Evolutionary conservation across 1,140 invertebrate genomes (phyloP), one percentile per base, ranked within the genome.

Genomic region (Acromyrmex heyeri): DNA sequence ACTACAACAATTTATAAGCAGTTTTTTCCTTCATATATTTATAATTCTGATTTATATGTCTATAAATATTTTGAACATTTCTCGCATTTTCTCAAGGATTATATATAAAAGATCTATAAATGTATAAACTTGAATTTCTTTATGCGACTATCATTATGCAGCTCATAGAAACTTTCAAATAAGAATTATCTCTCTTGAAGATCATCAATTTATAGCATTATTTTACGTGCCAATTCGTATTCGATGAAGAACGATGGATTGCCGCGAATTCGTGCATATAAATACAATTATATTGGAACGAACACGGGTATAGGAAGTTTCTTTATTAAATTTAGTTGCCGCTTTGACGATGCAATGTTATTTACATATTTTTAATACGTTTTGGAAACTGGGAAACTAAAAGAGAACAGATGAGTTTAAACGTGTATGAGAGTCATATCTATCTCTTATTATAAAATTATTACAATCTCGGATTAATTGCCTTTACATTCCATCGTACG

Each of bases 281-380:
- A 59, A 70, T 81, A 34, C 16, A 14, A 82, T 82, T 82, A 72
- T 72, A 24, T n/a, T 81, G 10, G 77, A 69, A 34, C 14, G 34
- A 38, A 70, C 50, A 48, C 38, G 34, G 18, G 21, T n/a, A 16
- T 53, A 14, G 21, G 27, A 70, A 70, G 65, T 70, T 73, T 30
- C 8, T 16, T 79, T 55, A 73, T 73, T 82, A 69, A 12, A 73
- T 82, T 82, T 61, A 59, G 79, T 59, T 72, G 34, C 16, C 38
- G 3, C 67, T 82, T 82, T 82, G 53, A 82, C 34, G 24, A 48
- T 12, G 24, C 34, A 18, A 34, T 48, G 10, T 59, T 72, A 82
- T 82, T 73, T 73, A 72, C 70, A 50, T 64, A 67, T 59, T 82
- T 82, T 82, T 72, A 72, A 70, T 21, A 24, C n/a, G 69, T 81